Evolutionary conservation across 2,888 invertebrate species (phyloP).

Genomic region (Molorchus minor): DNA sequence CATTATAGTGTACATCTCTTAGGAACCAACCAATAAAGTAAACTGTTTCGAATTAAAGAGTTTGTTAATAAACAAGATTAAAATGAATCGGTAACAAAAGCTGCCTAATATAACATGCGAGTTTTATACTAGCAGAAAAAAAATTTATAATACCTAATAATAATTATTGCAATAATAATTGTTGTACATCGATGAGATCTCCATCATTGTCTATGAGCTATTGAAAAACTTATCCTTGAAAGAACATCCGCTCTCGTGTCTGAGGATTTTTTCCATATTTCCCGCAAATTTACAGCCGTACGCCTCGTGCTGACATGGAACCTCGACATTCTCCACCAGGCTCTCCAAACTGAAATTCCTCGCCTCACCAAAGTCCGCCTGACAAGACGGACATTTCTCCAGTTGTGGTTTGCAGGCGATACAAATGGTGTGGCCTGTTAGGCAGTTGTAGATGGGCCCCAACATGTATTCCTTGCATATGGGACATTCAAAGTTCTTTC

Average conservation of each 20-base stretch:
- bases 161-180: too few relatives aligned
- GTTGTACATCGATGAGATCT: too few relatives aligned
- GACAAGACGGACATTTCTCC: slow-evolving; percentile 12
- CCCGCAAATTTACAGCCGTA: slow-evolving; percentile 14
- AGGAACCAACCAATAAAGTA: too few relatives aligned
- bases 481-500: slow-evolving; percentile 18
- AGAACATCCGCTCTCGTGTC: slow-evolving; percentile 7
- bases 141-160: too few relatives aligned
- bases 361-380: neutral
- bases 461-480: slow-evolving; percentile 18
- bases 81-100: too few relatives aligned
- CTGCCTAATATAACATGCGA: too few relatives aligned
- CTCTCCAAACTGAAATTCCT: slow-evolving; percentile 18
- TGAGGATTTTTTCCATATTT: slow-evolving; percentile 5
- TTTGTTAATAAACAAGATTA: too few relatives aligned
- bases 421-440: slow-evolving; percentile 23
- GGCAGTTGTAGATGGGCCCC: slow-evolving; percentile 20
- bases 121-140: too few relatives aligned
- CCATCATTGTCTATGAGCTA: too few relatives aligned
- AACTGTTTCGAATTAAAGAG: too few relatives aligned
- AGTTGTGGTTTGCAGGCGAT: slow-evolving; percentile 11
- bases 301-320: slow-evolving; percentile 13
- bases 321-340: neutral
- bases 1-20: too few relatives aligned
- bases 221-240: too few relatives aligned